phyloP scores from a whole-genome alignment of 2,113 vertebrate genomes.

The Coryphaenoides rupestris region DNA sequence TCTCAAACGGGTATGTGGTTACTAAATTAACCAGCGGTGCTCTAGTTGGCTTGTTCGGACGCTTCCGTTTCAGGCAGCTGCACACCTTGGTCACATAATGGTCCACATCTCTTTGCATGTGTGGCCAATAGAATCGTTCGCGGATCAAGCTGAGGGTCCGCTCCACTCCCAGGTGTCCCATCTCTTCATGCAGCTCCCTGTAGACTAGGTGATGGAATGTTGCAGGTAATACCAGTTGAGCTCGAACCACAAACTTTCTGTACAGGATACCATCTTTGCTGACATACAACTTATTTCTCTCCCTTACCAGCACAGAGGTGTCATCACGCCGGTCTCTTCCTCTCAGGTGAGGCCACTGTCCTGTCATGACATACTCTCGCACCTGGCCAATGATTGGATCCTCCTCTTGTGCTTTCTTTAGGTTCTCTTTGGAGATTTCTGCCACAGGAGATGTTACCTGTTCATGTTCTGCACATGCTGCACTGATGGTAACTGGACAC shows the following conservation, averaged over 20 bases:
- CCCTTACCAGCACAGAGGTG: neutral
- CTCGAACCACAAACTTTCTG: neutral
- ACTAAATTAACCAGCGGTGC: neutral
- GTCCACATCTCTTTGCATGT: conserved; percentile 19
- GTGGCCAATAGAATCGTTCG: neutral
- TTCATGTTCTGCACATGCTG: neutral
- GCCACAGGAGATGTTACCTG: neutral
- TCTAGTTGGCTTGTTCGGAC: conserved; percentile 3
- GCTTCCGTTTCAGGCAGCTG: conserved; percentile 20
- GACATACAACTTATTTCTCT: neutral
- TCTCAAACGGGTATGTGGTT: neutral
- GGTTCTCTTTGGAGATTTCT: neutral
- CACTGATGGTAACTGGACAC: neutral
- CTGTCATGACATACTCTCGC: conserved; percentile 1
- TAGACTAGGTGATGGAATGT: neutral
- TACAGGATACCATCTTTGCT: conserved; percentile 2
- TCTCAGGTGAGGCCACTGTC: neutral
- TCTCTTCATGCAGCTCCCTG: conserved; percentile 22
- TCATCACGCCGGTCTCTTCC: neutral
- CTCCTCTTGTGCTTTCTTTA: conserved; percentile 1
- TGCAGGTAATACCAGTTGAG: conserved; percentile 14
- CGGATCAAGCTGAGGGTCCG: conserved; percentile 13
- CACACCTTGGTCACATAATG: conserved; percentile 20
- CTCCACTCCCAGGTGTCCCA: conserved; percentile 25
- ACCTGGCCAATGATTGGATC: conserved; percentile 13